Conservation (phyloP, 2,888 invertebrate species). For the Hanleya hanleyi region DNA sequence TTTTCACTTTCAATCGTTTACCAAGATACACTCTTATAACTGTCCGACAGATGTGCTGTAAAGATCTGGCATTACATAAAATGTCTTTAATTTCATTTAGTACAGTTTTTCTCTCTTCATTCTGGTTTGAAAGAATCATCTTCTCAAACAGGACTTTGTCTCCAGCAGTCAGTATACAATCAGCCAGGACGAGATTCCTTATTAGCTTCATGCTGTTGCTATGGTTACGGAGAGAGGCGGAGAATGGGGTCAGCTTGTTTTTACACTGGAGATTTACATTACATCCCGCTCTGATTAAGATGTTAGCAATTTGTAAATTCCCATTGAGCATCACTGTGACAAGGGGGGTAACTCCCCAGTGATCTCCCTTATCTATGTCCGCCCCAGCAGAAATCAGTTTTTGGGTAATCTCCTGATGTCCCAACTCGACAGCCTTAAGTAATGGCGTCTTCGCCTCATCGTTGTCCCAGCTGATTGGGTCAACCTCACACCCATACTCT, state of each 20-base stretch:
- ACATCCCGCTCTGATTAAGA: conserved; percentile 14
- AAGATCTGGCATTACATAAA: background rate
- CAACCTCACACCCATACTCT: conserved; percentile 25
- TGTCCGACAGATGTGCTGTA: background rate
- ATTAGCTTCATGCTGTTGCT: background rate
- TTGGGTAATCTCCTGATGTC: conserved; percentile 35
- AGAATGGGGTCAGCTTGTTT: conserved; percentile 14
- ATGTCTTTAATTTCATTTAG: background rate
- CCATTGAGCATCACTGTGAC: conserved; percentile 19
- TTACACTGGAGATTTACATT: conserved; percentile 12
- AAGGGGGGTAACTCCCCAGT: conserved; percentile 41
- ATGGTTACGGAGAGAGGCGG: background rate
- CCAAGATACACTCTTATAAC: background rate
- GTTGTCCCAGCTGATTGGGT: conserved; percentile 30
- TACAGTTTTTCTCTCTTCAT: background rate
- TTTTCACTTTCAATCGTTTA: too few species aligned
- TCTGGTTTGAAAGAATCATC: background rate
- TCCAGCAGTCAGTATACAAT: background rate
- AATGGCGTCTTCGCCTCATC: conserved; percentile 44
- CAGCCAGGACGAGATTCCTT: background rate
- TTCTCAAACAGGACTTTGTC: background rate
- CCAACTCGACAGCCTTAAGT: conserved; percentile 38
- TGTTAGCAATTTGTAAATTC: background rate
- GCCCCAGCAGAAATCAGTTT: conserved; percentile 39
- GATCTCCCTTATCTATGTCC: conserved; percentile 38